Evolutionary conservation across 2,888 invertebrate genomes (phyloP), one percentile per base, ranked within the genome.

Genomic region (Cacoxenus indagator): DNA sequence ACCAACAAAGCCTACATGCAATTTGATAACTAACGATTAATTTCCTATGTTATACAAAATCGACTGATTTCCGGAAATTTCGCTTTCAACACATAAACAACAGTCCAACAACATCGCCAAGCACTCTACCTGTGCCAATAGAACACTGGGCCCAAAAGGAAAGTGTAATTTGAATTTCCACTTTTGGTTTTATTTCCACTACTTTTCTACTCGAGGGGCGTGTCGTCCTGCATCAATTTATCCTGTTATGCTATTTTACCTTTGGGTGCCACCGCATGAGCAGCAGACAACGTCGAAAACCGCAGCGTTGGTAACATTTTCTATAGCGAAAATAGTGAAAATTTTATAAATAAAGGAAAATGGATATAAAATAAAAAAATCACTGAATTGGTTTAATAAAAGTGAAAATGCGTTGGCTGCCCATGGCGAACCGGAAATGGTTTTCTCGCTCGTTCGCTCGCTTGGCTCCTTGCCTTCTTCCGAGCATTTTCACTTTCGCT

Each of bases 361-460:
- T 51, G 22, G 51, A 51, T 19, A 51, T 17, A 22, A 22, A 9
- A 22, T 17, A 51, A 51, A 51, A 51, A 51, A 22, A 22, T 51
- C 37, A 14, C 37, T 51, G 22, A 51, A 51, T 51, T 51, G 51
- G 19, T 51, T 51, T 22, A 51, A 51, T 51, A 51, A 51, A 51
- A 51, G 22, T 51, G 19, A 51, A 51, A 51, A 14, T 8, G 22
- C 9, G 9, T 27, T 66, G 73, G 79, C 75, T 72, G 55, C 83
- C 82, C 73, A 51, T 64, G 64, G 80, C 78, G 82, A 74, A 75
- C 81, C 82, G 81, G 81, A 81, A 81, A 83, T 81, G 83, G 81
- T 80, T 81, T 83, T 78, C 82, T 82, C 19, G 26, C 37, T 27
- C 37, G 17, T 48, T 8, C 19, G 2, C 24, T 24, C 26, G 9